Evolutionary conservation across 1,140 invertebrate genomes (phyloP), one percentile per base, ranked within the genome.

Genomic region (Polypedilum pembai): DNA sequence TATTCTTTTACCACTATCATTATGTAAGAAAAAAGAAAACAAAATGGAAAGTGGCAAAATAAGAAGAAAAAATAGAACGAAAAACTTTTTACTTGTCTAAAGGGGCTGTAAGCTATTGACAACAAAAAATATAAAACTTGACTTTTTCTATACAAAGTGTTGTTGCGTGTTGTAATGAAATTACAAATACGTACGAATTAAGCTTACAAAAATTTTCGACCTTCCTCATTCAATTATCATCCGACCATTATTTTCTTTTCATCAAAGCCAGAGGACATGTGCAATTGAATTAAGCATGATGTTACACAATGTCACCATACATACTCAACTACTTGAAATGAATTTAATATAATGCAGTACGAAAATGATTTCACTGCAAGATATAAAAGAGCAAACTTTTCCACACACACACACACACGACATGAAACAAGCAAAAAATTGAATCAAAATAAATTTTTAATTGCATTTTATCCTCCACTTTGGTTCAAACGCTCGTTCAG

Each of bases 361-460:
- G n/a, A 33, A 33, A 33, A 33, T 33, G 5, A 33, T 33, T 33
- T 33, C 24, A 33, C 24, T 33, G 5, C 24, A 33, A 33, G 24
- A 33, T 33, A 33, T 33, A 33, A 3, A 33, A 33, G 24, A 33
- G 5, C 1, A 33, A 5, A 33, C 5, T 33, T 33, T 33, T 33
- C 5, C 24, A 33, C 24, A n/a, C n/a, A 56, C 45, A 12, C 5
- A 3, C 24, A 33, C 24, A n/a, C n/a, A 56, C 45, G 45, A 56
- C 12, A 0, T 56, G n/a, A 45, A 56, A 12, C n/a, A 15, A 15
- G 12, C 45, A 56, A 56, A 45, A 69, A 18, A 69, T 69, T 69
- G 15, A 69, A 69, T 69, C 15, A 69, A 69, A 18, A 69, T 69
- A 18, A 69, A 18, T 69, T 69, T 69, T 69, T 69, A 69, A 69